Evolutionary conservation across 2,797 vertebrate species (phyloP).

Genomic region (Eulemur coronatus): DNA sequence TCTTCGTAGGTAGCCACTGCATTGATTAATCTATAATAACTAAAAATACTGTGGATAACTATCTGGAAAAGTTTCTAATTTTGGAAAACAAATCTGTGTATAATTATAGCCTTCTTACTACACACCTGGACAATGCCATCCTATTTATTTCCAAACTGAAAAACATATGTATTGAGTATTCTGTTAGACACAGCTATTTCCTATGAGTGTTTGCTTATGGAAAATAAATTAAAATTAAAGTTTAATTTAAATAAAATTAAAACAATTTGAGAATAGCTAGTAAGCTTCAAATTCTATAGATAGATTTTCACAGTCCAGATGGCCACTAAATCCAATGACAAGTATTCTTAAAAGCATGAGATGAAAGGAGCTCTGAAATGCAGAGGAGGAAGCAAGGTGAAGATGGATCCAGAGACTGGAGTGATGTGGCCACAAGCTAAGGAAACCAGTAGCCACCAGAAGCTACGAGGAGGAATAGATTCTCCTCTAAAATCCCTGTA

Average conservation of each 20-base stretch:
- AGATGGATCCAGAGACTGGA: not conserved
- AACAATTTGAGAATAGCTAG: not conserved
- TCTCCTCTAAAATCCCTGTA: fast-evolving
- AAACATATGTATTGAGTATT: not conserved
- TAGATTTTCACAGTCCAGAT: not conserved
- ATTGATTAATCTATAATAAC: not conserved
- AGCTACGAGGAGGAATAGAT: fast-evolving
- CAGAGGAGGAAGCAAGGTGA: not conserved
- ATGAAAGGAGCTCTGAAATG: not conserved
- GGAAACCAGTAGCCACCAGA: not conserved
- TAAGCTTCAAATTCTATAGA: not conserved
- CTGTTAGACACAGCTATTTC: not conserved
- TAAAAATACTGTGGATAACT: not conserved
- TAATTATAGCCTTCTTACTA: not conserved
- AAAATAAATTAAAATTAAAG: not conserved
- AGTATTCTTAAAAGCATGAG: not conserved
- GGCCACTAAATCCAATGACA: not conserved
- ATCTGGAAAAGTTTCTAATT: not conserved
- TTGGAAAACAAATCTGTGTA: not conserved
- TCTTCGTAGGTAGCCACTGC: not conserved
- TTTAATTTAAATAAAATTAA: not conserved
- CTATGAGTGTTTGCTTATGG: not conserved
- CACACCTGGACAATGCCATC: too few relatives aligned
- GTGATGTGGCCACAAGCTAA: not conserved
- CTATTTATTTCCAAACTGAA: not conserved